phyloP scores from a whole-genome alignment of 2,113 vertebrate species.

The Colinus virginianus region DNA sequence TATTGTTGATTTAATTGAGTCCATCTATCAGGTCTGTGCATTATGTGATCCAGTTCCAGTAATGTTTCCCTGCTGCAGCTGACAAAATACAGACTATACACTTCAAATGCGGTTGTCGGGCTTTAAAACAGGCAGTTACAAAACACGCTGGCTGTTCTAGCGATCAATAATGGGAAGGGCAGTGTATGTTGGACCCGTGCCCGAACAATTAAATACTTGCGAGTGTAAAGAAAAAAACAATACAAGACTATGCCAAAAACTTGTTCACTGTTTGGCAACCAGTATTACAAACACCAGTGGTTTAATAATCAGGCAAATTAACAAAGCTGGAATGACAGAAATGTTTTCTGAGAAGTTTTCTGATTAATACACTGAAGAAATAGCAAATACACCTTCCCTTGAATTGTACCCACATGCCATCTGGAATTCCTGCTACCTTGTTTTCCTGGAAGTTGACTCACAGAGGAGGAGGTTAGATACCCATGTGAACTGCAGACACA shows the following conservation, averaged over 20 bases:
- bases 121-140: slow-evolving; percentile 62
- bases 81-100: slow-evolving; percentile 71
- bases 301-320: slow-evolving; percentile 61
- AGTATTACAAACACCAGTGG: slow-evolving; percentile 47
- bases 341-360: slow-evolving; percentile 43
- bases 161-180: slow-evolving; percentile 72
- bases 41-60: slow-evolving; percentile 66
- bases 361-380: slow-evolving; percentile 4
- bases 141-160: slow-evolving; percentile 63
- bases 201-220: slow-evolving; percentile 72
- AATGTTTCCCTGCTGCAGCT: slow-evolving; percentile 66
- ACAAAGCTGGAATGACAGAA: slow-evolving; percentile 12
- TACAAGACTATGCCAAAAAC: slow-evolving; percentile 27
- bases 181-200: slow-evolving; percentile 60
- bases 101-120: slow-evolving; percentile 60
- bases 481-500: neutral
- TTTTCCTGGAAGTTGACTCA: slow-evolving; percentile 45
- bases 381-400: slow-evolving; percentile 36
- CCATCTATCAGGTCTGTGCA: slow-evolving; percentile 69
- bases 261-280: slow-evolving; percentile 65
- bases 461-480: neutral
- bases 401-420: neutral
- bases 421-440: slow-evolving; percentile 8
- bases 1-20: slow-evolving; percentile 72
- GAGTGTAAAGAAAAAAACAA: slow-evolving; percentile 65